Evolutionary conservation across 2,113 vertebrate species (phyloP), one percentile per base, ranked within the genome.

Genomic region (Muntiacus muntjak): DNA sequence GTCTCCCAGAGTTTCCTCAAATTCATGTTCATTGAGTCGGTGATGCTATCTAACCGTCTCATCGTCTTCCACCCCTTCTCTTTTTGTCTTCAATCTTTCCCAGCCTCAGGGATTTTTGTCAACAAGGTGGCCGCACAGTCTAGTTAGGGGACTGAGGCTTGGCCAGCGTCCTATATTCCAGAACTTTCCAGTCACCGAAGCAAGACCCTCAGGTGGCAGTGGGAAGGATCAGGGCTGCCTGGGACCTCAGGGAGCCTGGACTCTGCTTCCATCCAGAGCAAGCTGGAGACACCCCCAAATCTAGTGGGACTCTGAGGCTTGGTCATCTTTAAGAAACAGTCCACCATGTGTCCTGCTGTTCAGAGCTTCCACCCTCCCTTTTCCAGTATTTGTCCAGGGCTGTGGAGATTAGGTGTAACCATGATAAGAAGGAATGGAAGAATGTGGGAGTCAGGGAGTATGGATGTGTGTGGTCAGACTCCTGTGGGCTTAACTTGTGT

Each of bases 381-480:
- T 57, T 33, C 67, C 88, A 93, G 87, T 89, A 57, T 96, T 97
- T 96, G 84, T 60, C n/a, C 52, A 58, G 45, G 33, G 67, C 11
- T 40, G n/a, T 94, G 58, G 76, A 88, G 82, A 64, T 89, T 19
- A 89, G 76, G 84, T 52, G 79, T 87, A 13, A 54, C 55, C 21
- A 1, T 11, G 2, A 67, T 62, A 52, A 50, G 50, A 50, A 92
- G 78, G 86, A 43, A 3, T 10, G 6, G 50, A 71, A 28, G 85
- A 26, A 4, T 54, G 9, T 4, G 1, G 10, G 3, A 45, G 67
- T 43, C 45, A 9, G 11, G 16, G 2, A 76, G 76, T 2, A 2
- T 0, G 1, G 40, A 9, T 2, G 7, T 4, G 7, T 33, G 36
- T 74, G 71, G 23, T 12, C 40, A 81, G 64, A 71, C 40, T 76